These are phyloP conservation scores for Sinocyclocheilus rhinocerous DNA, from an alignment of 2,113 vertebrate genomes.

Conservation along the genomic window DNA sequence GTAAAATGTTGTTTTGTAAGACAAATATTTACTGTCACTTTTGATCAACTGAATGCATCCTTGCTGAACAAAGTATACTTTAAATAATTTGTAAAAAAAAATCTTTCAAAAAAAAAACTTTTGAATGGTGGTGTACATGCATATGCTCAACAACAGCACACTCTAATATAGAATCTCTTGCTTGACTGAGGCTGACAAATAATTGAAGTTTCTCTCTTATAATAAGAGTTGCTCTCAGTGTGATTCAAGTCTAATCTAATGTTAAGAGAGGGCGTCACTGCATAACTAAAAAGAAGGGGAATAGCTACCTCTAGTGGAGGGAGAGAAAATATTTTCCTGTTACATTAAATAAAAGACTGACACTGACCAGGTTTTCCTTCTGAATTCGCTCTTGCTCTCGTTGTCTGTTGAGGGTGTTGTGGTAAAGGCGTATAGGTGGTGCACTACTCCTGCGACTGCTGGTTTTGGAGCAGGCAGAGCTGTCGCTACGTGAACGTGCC, in stretches of 20 bases:
- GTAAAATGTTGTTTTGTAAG: background rate
- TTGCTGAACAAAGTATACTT: background rate
- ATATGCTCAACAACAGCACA: background rate
- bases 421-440: slow-evolving; percentile 72
- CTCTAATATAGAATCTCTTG: background rate
- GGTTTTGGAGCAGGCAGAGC: slow-evolving; percentile 55
- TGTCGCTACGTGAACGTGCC: slow-evolving; percentile 64
- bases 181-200: background rate
- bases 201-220: background rate
- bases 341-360: background rate
- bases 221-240: background rate
- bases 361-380: slow-evolving; percentile 90
- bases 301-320: slow-evolving; percentile 15
- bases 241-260: background rate
- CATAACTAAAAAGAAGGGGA: background rate
- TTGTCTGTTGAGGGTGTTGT: slow-evolving; percentile 88
- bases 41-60: background rate
- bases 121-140: background rate
- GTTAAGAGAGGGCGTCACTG: background rate
- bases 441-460: slow-evolving; percentile 44
- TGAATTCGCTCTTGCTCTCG: slow-evolving; percentile 90
- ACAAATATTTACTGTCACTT: background rate
- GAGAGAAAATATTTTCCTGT: background rate
- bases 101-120: background rate
- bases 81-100: too few relatives aligned